Evolutionary conservation across 2,888 invertebrate species (phyloP), one percentile per base, ranked within the genome.

Genomic region (Hartigia nigra): DNA sequence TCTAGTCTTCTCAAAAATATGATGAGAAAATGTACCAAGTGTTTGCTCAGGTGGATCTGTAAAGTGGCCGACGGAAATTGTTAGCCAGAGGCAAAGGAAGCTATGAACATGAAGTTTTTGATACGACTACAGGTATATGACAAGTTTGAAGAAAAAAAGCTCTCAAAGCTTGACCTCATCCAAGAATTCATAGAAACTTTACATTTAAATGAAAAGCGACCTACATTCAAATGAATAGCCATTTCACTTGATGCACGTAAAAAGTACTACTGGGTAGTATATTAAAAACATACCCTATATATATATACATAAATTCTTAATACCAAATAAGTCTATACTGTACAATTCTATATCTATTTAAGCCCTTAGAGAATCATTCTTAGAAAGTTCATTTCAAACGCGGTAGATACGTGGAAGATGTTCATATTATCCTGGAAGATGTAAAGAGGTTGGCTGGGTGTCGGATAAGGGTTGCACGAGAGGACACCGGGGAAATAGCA

Each of bases 401-500:
- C 23, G 55, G 55, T 39, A 14, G 55, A 55, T 55, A 75, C 76
- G 72, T 70, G 75, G 55, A 80, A 84, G 80, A 78, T 81, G 80
- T 80, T 75, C 77, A 79, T 70, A 79, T 79, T 78, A 80, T 78
- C 80, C 55, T 37, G 72, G 34, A 34, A 72, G 72, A 32, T 12
- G 72, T 31, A 34, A 34, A 72, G n/a, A 31, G 72, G 55, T 74
- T 69, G 37, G 32, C 55, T 55, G 32, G 70, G 76, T 79, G 77
- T 79, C 31, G 69, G 36, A 72, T 32, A 70, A 35, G 74, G 69
- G 72, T 70, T 77, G 72, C 69, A 70, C 78, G 79, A 81, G 78
- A 78, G 82, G 79, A 81, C 79, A 81, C 81, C 82, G 81, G 85
- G 86, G 82, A 88, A 87, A 86, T 86, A 85, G 88, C 84, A 87